Evolutionary conservation across 2,797 vertebrate genomes (phyloP), one percentile per base, ranked within the genome.

Genomic region (Acanthurus leucopareius): DNA sequence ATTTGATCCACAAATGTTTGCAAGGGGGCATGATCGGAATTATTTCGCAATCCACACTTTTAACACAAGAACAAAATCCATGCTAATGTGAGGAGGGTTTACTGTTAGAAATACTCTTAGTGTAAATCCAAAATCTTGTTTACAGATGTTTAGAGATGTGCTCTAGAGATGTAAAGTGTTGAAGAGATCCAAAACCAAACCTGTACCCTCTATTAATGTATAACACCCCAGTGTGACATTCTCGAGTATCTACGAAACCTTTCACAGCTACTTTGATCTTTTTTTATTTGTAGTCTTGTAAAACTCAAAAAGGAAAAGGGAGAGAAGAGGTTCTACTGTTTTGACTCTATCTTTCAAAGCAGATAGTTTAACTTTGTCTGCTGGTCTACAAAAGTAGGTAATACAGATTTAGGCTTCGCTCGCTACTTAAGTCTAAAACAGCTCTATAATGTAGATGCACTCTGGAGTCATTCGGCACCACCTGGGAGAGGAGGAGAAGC

Each of bases 221-320:
- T 93, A 89, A 90, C 92, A 94, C 92, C 91, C 85, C 79, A 81
- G 90, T 93, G 92, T 75, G 90, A 95, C 91, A 93, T 94, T 95
- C 92, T 93, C 84, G 80, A 84, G 86, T 86, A 84, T 94, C 89
- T 90, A 87, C 87, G 69, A 88, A 90, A 87, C 91, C 89, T 92
- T 94, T 94, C 90, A 89, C 87, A 77, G 88, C 77, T 86, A 93
- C 92, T 94, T 94, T 95, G 93, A 95, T 93, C 89, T 92, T 87
- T 88, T 90, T 94, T 95, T 92, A 93, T 92, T 90, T 92, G 88
- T 87, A 85, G 86, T 91, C 92, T 92, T 94, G 92, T 92, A 93
- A 94, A 94, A 94, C 79, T 89, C 73, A 82, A 88, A 85, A 87
- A 90, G 82, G 73, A 90, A 86, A 85, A 88, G 77, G 68, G 63